Base-by-base conservation (phyloP, 2,113 vertebrate species). In the Columbina picui region DNA sequence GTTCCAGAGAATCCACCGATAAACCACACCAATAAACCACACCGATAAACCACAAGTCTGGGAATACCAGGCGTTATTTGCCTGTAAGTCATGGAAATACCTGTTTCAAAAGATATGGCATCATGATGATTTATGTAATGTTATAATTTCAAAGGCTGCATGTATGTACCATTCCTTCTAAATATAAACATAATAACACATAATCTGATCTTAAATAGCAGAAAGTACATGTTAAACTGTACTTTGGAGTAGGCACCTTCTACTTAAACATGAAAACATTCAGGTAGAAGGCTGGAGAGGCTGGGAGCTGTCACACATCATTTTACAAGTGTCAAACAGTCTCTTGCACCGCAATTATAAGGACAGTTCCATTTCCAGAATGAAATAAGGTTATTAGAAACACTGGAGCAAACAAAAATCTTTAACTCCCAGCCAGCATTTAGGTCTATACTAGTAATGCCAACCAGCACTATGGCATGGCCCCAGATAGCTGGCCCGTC, bases 401-500 rank as follows among this genome's bases (percentile, higher is more conserved):
- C 20, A 41, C 0, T 32, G 27, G 30, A 56, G 32, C 22, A 78
- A 94, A 26, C 5, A 43, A 12, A 57, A 59, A 61, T 17, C 19
- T n/a, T 53, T 53, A 52, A 25, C 15, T 55, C 14, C 38, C 43
- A 45, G 12, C 9, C 50, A 55, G 26, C 10, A 30, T 2, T 5
- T 23, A 14, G 47, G 15, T n/a, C 52, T 78, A 39, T 2, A 11
- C 6, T 8, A 61, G 27, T 14, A 36, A 34, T 39, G 39, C 17
- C 25, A 38, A 14, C 4, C 26, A 47, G 49, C 27, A 16, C 30
- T 13, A 0, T 2, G 2, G 41, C 32, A 49, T 0, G 0, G 27
- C 16, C 20, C 10, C 43, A 29, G 16, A 32, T 2, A 13, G 20
- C 27, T 27, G 55, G n/a, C 5, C 23, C 20, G 41, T 56, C 34